Percentiles rank a stretch among this genome's conserved stretches.
Evolutionary conservation across 2,797 vertebrate genomes (phyloP).

Genomic region (Vultur gryphus): DNA sequence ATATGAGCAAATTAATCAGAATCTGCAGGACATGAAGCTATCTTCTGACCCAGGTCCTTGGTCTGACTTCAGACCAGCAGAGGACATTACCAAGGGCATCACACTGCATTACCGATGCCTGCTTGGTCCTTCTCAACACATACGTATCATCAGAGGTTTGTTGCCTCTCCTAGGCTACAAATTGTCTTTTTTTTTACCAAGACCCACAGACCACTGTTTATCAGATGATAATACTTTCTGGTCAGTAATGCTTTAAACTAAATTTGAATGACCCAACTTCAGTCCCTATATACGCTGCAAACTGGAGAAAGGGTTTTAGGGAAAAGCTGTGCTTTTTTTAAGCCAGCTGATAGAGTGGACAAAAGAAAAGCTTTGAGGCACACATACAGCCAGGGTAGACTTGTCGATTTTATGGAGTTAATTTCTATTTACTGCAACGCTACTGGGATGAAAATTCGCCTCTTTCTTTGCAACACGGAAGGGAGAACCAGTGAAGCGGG

Average conservation of each 20-base stretch:
- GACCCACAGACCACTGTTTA: not conserved
- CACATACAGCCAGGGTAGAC: not conserved
- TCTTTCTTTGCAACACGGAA: not conserved
- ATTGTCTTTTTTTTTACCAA: not conserved
- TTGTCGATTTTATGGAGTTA: not conserved
- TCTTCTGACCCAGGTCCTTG: not conserved
- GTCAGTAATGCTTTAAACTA: not conserved
- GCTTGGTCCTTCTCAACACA: not conserved
- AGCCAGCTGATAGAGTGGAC: not conserved
- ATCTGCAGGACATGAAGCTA: not conserved
- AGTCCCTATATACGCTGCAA: not conserved
- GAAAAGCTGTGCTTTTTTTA: not conserved
- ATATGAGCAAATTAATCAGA: not conserved
- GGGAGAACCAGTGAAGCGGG: not conserved
- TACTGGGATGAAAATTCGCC: not conserved
- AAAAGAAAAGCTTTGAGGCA: not conserved
- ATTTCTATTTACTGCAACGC: not conserved
- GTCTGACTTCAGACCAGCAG: not conserved
- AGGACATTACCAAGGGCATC: not conserved
- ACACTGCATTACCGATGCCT: not conserved
- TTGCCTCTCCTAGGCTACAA: not conserved
- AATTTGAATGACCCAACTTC: not conserved
- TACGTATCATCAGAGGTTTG: accelerated
- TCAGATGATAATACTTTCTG: not conserved
- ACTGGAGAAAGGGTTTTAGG: not conserved